Percentiles rank a stretch among this genome's conserved stretches.
Conservation (phyloP, 2,113 vertebrate species). For the Psettodes erumei region DNA sequence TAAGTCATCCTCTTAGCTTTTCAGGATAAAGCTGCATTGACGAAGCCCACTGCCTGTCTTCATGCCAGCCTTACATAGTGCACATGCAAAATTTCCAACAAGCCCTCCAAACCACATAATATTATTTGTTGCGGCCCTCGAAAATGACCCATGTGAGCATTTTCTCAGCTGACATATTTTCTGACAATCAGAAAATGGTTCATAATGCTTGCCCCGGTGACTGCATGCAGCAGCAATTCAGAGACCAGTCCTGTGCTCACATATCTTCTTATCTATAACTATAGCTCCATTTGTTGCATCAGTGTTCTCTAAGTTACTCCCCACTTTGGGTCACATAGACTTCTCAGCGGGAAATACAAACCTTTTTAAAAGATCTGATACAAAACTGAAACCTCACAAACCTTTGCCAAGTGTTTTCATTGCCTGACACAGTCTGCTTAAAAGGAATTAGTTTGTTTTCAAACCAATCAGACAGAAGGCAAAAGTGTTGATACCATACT, state of each 20-base stretch:
- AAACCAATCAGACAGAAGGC: no score
- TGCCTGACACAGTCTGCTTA: no score
- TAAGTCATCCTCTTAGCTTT: constrained; percentile 15
- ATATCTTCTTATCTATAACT: background rate
- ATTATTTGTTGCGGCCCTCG: background rate
- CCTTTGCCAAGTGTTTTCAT: background rate
- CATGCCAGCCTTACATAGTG: background rate
- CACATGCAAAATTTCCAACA: background rate
- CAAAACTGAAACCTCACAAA: background rate
- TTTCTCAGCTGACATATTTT: no score
- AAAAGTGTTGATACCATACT: no score
- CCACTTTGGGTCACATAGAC: no score
- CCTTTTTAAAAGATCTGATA: no score
- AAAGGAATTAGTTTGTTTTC: no score
- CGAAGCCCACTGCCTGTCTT: background rate
- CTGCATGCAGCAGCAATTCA: background rate
- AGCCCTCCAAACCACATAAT: background rate
- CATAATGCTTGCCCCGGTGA: background rate
- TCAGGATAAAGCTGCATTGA: constrained; percentile 15
- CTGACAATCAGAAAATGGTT: no score
- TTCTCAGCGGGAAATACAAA: no score
- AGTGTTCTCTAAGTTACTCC: background rate
- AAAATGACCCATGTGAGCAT: background rate
- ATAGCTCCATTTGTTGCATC: background rate
- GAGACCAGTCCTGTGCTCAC: background rate